These are phyloP conservation scores for Drosophila algonquin DNA, from an alignment of 2,888 invertebrate species.

Conservation along the genomic window DNA sequence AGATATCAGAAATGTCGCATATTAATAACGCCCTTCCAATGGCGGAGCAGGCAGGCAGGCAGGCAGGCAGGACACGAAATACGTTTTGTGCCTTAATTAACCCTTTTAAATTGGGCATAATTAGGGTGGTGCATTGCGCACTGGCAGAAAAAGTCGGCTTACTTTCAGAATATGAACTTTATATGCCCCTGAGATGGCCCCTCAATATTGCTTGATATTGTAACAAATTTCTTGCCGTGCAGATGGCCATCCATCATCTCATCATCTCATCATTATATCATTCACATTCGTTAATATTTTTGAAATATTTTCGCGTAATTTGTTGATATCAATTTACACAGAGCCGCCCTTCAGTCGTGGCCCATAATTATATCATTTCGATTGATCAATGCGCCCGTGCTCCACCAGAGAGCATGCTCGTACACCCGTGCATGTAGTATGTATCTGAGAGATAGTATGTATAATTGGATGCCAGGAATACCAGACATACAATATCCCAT, in stretches of 20 bases:
- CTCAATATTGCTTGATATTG: too few species aligned
- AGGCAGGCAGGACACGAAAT: conserved; percentile 61
- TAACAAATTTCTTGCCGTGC: conserved; percentile 48
- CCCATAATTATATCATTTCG: conserved; percentile 79
- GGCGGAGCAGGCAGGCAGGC: conserved; percentile 22
- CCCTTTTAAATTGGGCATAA: conserved; percentile 82
- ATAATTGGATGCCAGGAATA: conserved; percentile 27
- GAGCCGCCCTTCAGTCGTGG: conserved; percentile 41
- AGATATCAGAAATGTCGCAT: conserved; percentile 79
- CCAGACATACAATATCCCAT: conserved; percentile 3
- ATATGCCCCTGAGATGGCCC: not conserved
- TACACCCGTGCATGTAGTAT: not conserved
- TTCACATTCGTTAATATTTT: conserved; percentile 79
- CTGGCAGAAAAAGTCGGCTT: conserved; percentile 48
- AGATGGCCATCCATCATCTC: conserved; percentile 56
- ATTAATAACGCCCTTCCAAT: conserved; percentile 76
- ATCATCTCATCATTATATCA: conserved; percentile 76
- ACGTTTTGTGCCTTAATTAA: conserved; percentile 81
- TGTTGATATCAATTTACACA: conserved; percentile 80
- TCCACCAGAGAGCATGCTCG: conserved; percentile 2
- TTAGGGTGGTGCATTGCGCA: conserved; percentile 60
- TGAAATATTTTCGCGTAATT: conserved; percentile 79
- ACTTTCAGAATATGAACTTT: not conserved
- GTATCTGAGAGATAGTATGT: not conserved
- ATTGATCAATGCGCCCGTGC: conserved; percentile 72